phyloP scores from a whole-genome alignment of 2,113 vertebrate species.

The Otus sunia region DNA sequence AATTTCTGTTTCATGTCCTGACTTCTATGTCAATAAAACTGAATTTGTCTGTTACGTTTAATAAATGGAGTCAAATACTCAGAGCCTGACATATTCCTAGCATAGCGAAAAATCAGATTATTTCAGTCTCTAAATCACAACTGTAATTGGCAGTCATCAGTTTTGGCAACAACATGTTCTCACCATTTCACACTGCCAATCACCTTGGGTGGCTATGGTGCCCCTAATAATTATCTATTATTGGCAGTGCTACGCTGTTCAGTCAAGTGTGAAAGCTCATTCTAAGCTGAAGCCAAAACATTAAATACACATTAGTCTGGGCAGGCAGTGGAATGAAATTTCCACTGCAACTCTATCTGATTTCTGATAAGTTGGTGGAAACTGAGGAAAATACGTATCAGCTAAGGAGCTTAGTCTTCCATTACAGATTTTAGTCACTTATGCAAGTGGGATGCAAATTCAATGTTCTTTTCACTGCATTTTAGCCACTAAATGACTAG shows the following conservation, averaged over 20 bases:
- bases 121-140: conserved; percentile 33
- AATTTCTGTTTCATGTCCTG: not conserved
- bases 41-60: not conserved
- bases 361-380: conserved; percentile 54
- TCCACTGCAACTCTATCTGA: conserved; percentile 44
- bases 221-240: conserved; percentile 61
- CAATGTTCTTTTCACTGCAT: not conserved
- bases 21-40: not conserved
- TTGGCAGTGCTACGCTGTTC: conserved; percentile 40
- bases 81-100: not conserved
- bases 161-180: conserved; percentile 43
- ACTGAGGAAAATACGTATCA: not conserved
- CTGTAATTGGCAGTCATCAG: conserved; percentile 50
- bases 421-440: not conserved
- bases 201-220: conserved; percentile 57
- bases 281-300: conserved; percentile 56
- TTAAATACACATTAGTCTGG: conserved; percentile 65
- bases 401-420: not conserved
- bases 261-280: conserved; percentile 60
- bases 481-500: not conserved
- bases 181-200: conserved; percentile 55
- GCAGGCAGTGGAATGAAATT: conserved; percentile 55
- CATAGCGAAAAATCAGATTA: not conserved
- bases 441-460: not conserved
- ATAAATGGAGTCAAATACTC: not conserved